These are phyloP conservation scores for Rhopilema esculentum DNA, from an alignment of 30 jellyfish, hydroid and myxozoan genomes.

Conservation along the genomic window DNA sequence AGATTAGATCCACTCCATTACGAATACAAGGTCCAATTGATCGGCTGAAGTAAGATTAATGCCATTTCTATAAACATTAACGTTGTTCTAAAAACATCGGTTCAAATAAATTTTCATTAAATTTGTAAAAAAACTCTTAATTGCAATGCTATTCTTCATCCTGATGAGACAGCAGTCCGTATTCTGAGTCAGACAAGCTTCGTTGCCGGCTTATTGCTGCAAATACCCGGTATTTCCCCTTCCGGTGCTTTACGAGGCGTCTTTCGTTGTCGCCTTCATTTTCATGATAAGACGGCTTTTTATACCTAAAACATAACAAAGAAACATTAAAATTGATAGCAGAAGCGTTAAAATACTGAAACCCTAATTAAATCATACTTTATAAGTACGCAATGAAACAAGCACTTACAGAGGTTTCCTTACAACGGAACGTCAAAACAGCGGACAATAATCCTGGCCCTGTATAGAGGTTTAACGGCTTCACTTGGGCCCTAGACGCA, in stretches of 20 bases:
- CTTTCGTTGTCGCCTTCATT: conserved; percentile 30
- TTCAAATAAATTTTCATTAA: not conserved
- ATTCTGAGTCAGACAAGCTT: conserved; percentile 62
- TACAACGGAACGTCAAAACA: not conserved
- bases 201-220: conserved; percentile 14
- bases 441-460: not conserved
- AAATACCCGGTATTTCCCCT: conserved; percentile 15
- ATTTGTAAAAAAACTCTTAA: not conserved
- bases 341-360: not conserved
- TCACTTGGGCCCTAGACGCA: too few species aligned
- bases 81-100: not conserved
- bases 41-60: too few species aligned
- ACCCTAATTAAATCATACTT: not conserved
- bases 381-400: too few species aligned
- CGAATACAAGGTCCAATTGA: too few species aligned
- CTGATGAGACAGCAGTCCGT: conserved; percentile 58
- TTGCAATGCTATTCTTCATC: conserved; percentile 40
- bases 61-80: not conserved
- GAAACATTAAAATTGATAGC: not conserved
- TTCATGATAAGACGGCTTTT: conserved; percentile 47
- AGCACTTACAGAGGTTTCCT: too few species aligned
- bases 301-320: conserved; percentile 39
- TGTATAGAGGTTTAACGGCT: not conserved
- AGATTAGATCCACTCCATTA: too few species aligned
- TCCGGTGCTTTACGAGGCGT: conserved; percentile 3